These are phyloP conservation scores for Todiramphus saurophagus DNA, from an alignment of 2,113 vertebrate species.

Conservation along the genomic window DNA sequence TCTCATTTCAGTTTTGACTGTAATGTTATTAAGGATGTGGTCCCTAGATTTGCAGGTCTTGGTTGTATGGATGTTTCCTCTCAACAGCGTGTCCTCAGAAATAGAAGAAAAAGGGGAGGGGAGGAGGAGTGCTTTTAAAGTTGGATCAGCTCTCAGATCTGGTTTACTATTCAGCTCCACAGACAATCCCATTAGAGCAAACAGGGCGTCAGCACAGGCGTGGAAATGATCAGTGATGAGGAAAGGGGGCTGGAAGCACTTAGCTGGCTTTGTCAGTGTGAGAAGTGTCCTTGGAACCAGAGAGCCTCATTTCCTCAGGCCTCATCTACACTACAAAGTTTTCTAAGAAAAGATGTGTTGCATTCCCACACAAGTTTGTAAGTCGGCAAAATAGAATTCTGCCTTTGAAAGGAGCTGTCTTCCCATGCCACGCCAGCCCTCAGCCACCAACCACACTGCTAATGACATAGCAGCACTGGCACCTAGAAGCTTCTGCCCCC, in stretches of 20 bases:
- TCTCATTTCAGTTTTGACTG: background rate
- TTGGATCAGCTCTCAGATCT: background rate
- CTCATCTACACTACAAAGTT: background rate
- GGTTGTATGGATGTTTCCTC: background rate
- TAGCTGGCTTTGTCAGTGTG: background rate
- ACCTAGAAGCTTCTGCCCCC: background rate
- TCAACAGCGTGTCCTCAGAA: background rate
- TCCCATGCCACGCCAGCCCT: background rate
- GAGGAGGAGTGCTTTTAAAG: background rate
- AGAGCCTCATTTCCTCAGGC: background rate
- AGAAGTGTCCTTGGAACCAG: background rate
- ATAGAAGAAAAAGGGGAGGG: rapidly evolving
- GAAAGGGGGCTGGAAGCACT: conserved; percentile 23
- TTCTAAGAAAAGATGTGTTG: background rate
- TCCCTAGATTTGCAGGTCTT: background rate
- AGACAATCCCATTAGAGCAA: background rate
- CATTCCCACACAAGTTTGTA: background rate
- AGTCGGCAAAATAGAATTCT: background rate
- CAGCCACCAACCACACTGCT: background rate
- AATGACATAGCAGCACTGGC: background rate
- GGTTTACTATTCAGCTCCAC: conserved; percentile 9
- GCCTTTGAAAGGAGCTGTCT: background rate
- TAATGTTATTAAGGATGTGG: background rate
- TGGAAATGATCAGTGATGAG: background rate
- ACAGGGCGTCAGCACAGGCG: background rate